These are phyloP conservation scores for Hesperophylax magnus DNA, from an alignment of 1,140 invertebrate genomes.

Conservation along the genomic window DNA sequence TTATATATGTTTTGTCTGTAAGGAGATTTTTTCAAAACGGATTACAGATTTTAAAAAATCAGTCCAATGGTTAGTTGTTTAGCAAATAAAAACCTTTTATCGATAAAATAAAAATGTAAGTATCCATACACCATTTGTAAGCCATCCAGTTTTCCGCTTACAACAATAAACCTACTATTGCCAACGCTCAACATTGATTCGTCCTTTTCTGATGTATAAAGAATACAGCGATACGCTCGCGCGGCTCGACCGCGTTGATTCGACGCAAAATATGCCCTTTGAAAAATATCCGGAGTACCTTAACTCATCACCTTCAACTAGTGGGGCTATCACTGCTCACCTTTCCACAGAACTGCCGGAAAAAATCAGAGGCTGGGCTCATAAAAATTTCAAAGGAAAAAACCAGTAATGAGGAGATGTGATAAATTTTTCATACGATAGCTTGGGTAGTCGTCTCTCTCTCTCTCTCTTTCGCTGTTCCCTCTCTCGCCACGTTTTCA, in stretches of 20 bases:
- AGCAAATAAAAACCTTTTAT: too few relatives aligned
- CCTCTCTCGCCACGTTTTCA: constrained; percentile 38
- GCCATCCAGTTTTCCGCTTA: too few relatives aligned
- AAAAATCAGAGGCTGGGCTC: constrained; percentile 58
- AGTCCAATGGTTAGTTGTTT: too few relatives aligned
- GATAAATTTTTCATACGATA: constrained; percentile 57
- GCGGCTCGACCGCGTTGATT: not conserved
- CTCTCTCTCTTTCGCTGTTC: not conserved
- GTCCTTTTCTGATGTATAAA: too few relatives aligned
- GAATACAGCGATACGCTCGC: too few relatives aligned
- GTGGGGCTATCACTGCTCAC: constrained; percentile 53
- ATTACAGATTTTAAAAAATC: too few relatives aligned
- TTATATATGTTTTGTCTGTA: too few relatives aligned
- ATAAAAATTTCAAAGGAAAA: constrained; percentile 58
- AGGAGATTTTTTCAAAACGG: too few relatives aligned
- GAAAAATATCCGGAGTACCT: constrained; percentile 20
- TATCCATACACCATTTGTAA: too few relatives aligned
- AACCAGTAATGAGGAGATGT: constrained; percentile 59
- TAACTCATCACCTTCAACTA: constrained; percentile 44
- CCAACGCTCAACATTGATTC: too few relatives aligned
- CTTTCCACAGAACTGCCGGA: constrained; percentile 57
- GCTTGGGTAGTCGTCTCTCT: constrained; percentile 28
- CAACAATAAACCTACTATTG: too few relatives aligned
- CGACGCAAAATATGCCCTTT: constrained; percentile 7
- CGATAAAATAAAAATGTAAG: too few relatives aligned